phyloP scores from a whole-genome alignment of 1,140 invertebrate genomes.

The Rhopalosiphum padi region DNA sequence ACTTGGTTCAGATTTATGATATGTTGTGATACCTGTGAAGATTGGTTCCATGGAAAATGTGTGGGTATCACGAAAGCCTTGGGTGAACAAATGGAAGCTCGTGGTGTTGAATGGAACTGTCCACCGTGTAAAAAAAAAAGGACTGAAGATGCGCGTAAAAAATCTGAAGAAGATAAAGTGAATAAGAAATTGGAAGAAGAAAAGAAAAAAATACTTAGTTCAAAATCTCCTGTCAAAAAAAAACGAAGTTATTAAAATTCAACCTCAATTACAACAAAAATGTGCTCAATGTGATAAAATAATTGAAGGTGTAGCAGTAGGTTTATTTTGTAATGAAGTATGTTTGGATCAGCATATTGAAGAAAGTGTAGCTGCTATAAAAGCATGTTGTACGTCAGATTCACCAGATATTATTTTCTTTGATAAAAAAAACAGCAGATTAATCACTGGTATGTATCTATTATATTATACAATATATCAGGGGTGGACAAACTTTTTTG shows the following conservation, averaged over 20 bases:
- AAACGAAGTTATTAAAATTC: constrained; percentile 28
- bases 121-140: constrained; percentile 79
- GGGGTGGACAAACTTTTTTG: too few relatives aligned
- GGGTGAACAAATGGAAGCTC: constrained; percentile 87
- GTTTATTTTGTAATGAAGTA: constrained; percentile 50
- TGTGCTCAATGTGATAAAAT: constrained; percentile 29
- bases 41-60: constrained; percentile 97
- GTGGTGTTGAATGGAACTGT: constrained; percentile 90
- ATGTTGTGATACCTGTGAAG: constrained; percentile 93
- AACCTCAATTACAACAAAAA: not conserved
- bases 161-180: constrained; percentile 16
- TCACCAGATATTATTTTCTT: constrained; percentile 72
- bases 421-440: constrained; percentile 78
- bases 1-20: constrained; percentile 82
- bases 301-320: not conserved
- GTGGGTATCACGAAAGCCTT: constrained; percentile 91
- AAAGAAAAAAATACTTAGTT: constrained; percentile 23
- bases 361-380: constrained; percentile 47
- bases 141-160: constrained; percentile 59
- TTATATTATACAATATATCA: constrained; percentile 64
- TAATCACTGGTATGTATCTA: constrained; percentile 77
- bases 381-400: constrained; percentile 49
- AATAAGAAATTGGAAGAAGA: constrained; percentile 39
- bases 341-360: constrained; percentile 55
- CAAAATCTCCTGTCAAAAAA: constrained; percentile 43